These are phyloP conservation scores for Cebidichthys violaceus DNA, from an alignment of 2,113 vertebrate species.

Conservation along the genomic window DNA sequence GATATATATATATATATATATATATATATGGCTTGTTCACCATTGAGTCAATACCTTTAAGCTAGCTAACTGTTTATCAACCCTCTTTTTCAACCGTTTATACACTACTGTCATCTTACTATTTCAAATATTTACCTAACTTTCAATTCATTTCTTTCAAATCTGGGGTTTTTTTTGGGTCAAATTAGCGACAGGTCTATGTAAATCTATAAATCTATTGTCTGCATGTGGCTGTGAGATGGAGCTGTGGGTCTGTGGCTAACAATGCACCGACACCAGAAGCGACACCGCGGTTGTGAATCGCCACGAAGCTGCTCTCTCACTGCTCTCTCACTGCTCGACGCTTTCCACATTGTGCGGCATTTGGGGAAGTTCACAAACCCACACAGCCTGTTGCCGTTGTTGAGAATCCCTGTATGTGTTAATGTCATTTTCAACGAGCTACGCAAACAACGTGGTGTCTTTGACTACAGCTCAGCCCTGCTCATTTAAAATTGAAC, in stretches of 20 bases:
- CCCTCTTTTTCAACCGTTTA: background rate
- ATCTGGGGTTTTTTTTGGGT: no score
- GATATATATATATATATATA: no score
- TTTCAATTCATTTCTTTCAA: background rate
- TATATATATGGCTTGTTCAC: no score
- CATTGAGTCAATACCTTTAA: no score
- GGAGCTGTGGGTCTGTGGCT: no score
- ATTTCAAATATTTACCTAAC: background rate
- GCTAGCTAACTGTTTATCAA: background rate
- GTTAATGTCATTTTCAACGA: background rate
- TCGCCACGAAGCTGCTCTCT: no score
- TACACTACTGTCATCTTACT: background rate
- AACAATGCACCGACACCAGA: no score
- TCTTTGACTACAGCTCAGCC: background rate
- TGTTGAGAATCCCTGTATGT: background rate
- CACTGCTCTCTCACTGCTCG: background rate
- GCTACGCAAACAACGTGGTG: background rate
- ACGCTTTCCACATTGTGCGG: background rate
- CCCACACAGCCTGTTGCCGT: background rate
- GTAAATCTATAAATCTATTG: no score
- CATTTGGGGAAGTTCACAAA: no score
- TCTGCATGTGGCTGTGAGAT: no score
- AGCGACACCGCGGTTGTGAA: no score
- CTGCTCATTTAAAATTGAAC: conserved; percentile 35
- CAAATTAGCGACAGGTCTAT: no score